phyloP scores from a whole-genome alignment of 2,113 vertebrate species.

The Aplodontia rufa region DNA sequence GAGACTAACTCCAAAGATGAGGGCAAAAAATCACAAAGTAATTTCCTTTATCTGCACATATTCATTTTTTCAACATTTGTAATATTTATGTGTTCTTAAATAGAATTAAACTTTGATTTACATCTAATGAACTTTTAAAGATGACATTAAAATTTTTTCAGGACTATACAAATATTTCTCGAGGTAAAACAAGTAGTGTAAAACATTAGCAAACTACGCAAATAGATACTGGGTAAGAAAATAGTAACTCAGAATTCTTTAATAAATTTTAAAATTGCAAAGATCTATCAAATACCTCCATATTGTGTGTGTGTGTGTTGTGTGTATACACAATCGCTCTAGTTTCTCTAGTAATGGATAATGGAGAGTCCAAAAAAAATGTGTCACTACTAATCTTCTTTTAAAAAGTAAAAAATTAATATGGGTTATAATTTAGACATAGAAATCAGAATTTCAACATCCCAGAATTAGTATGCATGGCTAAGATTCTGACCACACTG shows the following conservation, averaged over 20 bases:
- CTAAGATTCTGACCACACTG: neutral
- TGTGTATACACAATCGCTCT: neutral
- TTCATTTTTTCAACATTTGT: neutral
- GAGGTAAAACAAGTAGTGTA: neutral
- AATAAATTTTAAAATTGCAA: constrained; percentile 15
- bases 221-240: neutral
- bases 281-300: neutral
- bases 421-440: neutral
- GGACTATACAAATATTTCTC: constrained; percentile 13
- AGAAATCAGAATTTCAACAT: constrained; percentile 1
- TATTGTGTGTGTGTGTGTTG: too few species aligned
- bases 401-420: neutral
- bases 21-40: neutral
- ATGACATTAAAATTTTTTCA: neutral
- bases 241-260: neutral
- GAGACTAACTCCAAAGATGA: neutral
- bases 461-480: neutral
- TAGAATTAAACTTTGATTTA: constrained; percentile 12
- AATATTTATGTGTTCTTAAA: neutral
- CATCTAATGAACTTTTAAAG: neutral
- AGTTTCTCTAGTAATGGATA: neutral
- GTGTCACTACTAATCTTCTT: neutral
- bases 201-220: neutral
- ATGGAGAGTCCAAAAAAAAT: neutral
- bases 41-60: constrained; percentile 21